A percentile compares a stretch with the other conserved stretches of the same genome.
Evolutionary conservation across 2,113 vertebrate genomes (phyloP).

Genomic region (Vanacampus margaritifer): DNA sequence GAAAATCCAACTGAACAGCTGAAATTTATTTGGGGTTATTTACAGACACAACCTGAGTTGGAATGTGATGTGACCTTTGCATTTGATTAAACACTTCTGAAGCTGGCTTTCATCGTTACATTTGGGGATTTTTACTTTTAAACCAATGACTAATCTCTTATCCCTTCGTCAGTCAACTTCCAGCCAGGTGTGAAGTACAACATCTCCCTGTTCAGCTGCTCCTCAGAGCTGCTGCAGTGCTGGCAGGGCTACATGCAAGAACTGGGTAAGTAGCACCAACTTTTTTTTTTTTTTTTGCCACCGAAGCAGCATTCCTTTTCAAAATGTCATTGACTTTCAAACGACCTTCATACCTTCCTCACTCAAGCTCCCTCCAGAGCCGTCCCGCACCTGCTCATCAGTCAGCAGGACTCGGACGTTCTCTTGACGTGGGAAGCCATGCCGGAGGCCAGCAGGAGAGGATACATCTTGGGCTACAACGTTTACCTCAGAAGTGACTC

Average conservation of each 20-base stretch:
- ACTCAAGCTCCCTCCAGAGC: slow-evolving; percentile 53
- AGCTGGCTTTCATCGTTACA: not conserved
- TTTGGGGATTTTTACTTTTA: not conserved
- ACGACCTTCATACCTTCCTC: not conserved
- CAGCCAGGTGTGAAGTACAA: slow-evolving; percentile 66
- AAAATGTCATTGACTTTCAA: not conserved
- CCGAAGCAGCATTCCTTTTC: not conserved
- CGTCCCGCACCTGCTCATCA: slow-evolving; percentile 39
- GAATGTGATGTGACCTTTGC: not conserved
- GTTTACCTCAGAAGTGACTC: slow-evolving; percentile 62
- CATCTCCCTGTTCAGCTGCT: slow-evolving; percentile 65
- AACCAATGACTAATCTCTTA: slow-evolving; percentile 3
- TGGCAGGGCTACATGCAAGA: slow-evolving; percentile 68
- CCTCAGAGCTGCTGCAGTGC: slow-evolving; percentile 52
- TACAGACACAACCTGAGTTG: too few relatives aligned
- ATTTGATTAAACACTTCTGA: not conserved
- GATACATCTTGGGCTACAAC: slow-evolving; percentile 67
- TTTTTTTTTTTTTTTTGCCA: not conserved
- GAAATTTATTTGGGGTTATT: too few relatives aligned
- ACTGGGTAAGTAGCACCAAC: slow-evolving; percentile 51
- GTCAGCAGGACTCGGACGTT: slow-evolving; percentile 51
- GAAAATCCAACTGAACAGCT: not conserved
- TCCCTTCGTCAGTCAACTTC: slow-evolving; percentile 54
- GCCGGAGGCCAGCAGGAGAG: slow-evolving; percentile 47
- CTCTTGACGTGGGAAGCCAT: slow-evolving; percentile 63